Conservation (phyloP, 2,113 vertebrate species). For the Ornithorhynchus anatinus region DNA sequence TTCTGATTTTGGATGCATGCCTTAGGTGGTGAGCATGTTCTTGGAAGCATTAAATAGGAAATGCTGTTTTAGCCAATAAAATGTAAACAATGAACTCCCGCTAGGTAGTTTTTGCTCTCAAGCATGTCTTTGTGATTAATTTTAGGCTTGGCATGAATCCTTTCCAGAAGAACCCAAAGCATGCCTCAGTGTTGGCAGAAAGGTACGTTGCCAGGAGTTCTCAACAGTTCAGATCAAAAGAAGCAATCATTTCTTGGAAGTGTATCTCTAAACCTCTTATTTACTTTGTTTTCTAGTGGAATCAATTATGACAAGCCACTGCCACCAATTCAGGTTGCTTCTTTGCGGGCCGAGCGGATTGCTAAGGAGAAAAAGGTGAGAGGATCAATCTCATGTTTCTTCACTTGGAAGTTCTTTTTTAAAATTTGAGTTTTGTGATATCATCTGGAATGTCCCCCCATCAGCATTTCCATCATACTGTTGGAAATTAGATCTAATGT, state of each 20-base stretch:
- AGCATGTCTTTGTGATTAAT: conserved; percentile 32
- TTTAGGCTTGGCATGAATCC: conserved; percentile 91
- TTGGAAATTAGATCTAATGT: too few species aligned
- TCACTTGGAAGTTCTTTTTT: too few species aligned
- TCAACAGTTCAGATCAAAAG: background rate
- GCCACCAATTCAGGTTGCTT: conserved; percentile 89
- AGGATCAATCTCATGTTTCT: background rate
- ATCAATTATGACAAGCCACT: conserved; percentile 92
- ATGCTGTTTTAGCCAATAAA: background rate
- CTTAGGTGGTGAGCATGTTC: background rate
- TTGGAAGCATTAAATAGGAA: background rate
- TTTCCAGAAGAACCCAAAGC: conserved; percentile 95
- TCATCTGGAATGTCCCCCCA: too few species aligned
- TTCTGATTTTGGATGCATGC: too few species aligned
- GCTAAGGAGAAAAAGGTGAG: conserved; percentile 90
- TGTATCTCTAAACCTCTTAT: background rate
- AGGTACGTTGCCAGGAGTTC: conserved; percentile 67
- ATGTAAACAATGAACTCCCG: background rate
- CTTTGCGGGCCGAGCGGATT: conserved; percentile 89
- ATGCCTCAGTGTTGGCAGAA: conserved; percentile 88
- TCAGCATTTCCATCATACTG: too few species aligned
- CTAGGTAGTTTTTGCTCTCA: background rate
- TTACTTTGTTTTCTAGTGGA: conserved; percentile 70
- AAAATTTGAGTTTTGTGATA: too few species aligned
- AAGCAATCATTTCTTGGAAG: background rate